A percentile compares a stretch with the other conserved stretches of the same genome.
Evolutionary conservation across 1,140 invertebrate species (phyloP).

Genomic region (Eupeodes corollae): DNA sequence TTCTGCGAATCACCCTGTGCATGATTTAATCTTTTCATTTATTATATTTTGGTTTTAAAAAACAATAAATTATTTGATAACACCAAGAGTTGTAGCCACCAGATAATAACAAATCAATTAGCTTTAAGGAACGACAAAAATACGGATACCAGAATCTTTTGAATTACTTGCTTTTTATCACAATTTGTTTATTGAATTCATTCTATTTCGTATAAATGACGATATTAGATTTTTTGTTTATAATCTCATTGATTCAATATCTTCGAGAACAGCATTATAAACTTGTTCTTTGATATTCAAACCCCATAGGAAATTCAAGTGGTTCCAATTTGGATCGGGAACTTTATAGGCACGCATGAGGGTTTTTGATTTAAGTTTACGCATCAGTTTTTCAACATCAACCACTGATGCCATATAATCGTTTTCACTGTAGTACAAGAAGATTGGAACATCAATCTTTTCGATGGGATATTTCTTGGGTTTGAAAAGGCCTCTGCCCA

Average conservation of each 20-base stretch:
- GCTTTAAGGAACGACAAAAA: too few relatives aligned
- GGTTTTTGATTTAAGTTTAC: constrained; percentile 9
- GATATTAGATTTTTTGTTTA: too few relatives aligned
- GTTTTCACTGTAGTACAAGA: constrained; percentile 47
- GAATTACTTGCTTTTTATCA: too few relatives aligned
- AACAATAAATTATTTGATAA: too few relatives aligned
- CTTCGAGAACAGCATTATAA: constrained; percentile 38
- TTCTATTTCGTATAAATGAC: too few relatives aligned
- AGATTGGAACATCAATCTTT: constrained; percentile 48
- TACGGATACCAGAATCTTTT: too few relatives aligned
- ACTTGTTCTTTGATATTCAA: constrained; percentile 45
- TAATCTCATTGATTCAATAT: constrained; percentile 1
- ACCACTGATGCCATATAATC: constrained; percentile 46
- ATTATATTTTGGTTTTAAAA: too few relatives aligned
- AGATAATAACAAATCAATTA: too few relatives aligned
- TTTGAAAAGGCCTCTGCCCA: constrained; percentile 25
- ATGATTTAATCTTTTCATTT: too few relatives aligned
- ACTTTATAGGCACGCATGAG: constrained; percentile 37
- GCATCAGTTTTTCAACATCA: constrained; percentile 46
- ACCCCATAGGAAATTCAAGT: constrained; percentile 60
- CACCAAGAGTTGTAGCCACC: too few relatives aligned
- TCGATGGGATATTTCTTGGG: constrained; percentile 45
- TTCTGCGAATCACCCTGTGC: too few relatives aligned
- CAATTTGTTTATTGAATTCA: too few relatives aligned
- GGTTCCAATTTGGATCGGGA: constrained; percentile 45